phyloP scores from a whole-genome alignment of 2,888 invertebrate species.

The Stenchaetothrips biformis region DNA sequence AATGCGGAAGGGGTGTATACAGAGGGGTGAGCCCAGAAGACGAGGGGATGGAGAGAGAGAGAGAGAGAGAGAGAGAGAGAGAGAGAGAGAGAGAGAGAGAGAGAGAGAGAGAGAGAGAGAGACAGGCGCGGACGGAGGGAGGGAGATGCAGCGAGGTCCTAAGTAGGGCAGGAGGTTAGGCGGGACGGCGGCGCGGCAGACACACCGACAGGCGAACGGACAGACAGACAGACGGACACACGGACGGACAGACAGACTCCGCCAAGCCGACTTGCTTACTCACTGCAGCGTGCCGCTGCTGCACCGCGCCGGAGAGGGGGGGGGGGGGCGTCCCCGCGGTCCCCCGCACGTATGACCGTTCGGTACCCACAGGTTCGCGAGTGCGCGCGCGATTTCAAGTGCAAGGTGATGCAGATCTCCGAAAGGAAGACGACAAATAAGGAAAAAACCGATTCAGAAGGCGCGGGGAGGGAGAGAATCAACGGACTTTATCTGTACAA shows the following conservation, averaged over 20 bases:
- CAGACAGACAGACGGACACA: not conserved
- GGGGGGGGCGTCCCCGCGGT: not conserved
- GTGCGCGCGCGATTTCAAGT: too few species aligned
- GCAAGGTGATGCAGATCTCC: too few species aligned
- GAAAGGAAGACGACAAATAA: too few species aligned
- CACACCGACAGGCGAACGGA: not conserved
- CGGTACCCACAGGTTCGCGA: too few species aligned
- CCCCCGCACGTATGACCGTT: too few species aligned
- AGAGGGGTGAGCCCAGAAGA: not conserved
- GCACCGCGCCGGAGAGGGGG: not conserved
- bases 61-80: not conserved
- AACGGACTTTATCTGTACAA: too few species aligned
- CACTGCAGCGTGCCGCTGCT: not conserved
- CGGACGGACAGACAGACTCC: not conserved
- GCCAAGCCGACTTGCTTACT: not conserved
- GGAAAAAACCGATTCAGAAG: too few species aligned
- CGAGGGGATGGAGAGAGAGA: not conserved
- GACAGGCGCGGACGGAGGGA: not conserved
- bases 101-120: not conserved
- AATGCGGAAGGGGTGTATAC: not conserved
- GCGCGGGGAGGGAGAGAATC: too few species aligned
- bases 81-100: not conserved
- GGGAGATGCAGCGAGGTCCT: conserved; percentile 10
- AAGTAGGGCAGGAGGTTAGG: conserved; percentile 24
- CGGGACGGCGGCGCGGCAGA: not conserved